These are phyloP conservation scores for Sinocyclocheilus maitianheensis DNA, from an alignment of 2,113 vertebrate species.

Conservation along the genomic window DNA sequence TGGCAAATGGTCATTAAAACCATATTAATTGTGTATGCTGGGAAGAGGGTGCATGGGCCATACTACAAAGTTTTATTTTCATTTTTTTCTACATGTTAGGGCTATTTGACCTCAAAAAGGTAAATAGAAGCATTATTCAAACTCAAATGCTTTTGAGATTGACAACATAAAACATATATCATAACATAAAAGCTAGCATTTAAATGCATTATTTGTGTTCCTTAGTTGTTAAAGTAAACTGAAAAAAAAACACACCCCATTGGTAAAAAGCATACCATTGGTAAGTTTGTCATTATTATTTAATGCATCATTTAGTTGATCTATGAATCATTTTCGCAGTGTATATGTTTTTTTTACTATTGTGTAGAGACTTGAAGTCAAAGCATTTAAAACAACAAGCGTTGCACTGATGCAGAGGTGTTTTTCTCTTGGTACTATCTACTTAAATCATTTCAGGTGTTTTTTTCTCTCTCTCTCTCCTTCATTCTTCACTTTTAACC, in stretches of 20 bases:
- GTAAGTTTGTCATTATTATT: background rate
- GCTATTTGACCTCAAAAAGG: background rate
- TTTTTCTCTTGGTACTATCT: slow-evolving; percentile 9
- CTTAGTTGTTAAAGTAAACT: background rate
- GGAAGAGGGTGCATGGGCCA: background rate
- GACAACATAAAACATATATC: too few relatives aligned
- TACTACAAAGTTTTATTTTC: background rate
- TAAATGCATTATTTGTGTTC: too few relatives aligned
- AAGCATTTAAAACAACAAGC: slow-evolving; percentile 4
- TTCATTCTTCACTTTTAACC: slow-evolving; percentile 43
- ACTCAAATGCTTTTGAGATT: too few relatives aligned
- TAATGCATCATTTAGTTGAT: background rate
- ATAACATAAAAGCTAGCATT: too few relatives aligned
- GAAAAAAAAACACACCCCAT: background rate
- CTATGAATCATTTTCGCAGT: background rate
- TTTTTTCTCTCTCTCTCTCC: slow-evolving; percentile 31
- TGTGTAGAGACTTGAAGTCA: background rate
- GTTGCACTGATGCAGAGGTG: background rate
- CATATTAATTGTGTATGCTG: slow-evolving; percentile 6
- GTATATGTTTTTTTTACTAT: background rate
- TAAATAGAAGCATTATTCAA: too few relatives aligned
- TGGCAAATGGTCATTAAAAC: background rate
- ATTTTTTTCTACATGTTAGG: background rate
- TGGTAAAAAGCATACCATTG: too few relatives aligned
- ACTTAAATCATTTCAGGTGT: background rate